Evolutionary conservation across 2,888 invertebrate genomes (phyloP).

Genomic region (Netelia inedita): DNA sequence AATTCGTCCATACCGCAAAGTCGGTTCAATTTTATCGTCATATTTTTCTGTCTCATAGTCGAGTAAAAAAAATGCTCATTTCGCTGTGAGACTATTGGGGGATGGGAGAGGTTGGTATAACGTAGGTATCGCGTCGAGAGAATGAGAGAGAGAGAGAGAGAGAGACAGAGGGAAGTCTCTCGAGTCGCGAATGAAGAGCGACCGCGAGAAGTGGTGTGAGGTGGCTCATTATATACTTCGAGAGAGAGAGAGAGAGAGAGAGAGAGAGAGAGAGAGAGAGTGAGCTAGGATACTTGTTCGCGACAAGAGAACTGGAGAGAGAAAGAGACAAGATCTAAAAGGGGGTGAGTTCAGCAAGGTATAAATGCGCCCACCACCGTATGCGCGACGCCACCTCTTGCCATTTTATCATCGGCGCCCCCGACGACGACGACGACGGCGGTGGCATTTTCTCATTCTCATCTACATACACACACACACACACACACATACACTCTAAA

Average conservation of each 20-base stretch:
- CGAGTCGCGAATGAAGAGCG: slow-evolving; percentile 55
- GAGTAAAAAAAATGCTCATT: slow-evolving; percentile 3
- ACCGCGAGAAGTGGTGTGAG: slow-evolving; percentile 13
- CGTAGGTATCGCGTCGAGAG: slow-evolving; percentile 45
- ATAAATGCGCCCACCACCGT: slow-evolving; percentile 59
- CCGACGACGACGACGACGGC: slow-evolving; percentile 18
- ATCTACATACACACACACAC: slow-evolving; percentile 13
- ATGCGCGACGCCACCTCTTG: slow-evolving; percentile 60
- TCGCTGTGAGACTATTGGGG: not conserved
- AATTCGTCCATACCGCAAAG: too few relatives aligned
- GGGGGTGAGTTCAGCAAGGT: slow-evolving; percentile 52
- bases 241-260: slow-evolving; percentile 18
- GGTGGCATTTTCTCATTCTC: slow-evolving; percentile 58
- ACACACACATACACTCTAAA: slow-evolving; percentile 48
- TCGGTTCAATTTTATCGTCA: not conserved
- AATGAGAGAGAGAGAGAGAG: slow-evolving; percentile 22
- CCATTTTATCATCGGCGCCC: slow-evolving; percentile 64
- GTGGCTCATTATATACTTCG: slow-evolving; percentile 57
- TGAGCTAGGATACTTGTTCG: not conserved
- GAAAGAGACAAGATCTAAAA: not conserved
- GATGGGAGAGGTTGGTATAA: slow-evolving; percentile 14
- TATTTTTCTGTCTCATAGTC: not conserved
- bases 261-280: slow-evolving; percentile 8
- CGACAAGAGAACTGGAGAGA: not conserved
- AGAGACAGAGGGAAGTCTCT: slow-evolving; percentile 41